Percentiles rank a stretch among this genome's conserved stretches.
Evolutionary conservation across 2,113 vertebrate genomes (phyloP).

Genomic region (Patagioenas fasciata): DNA sequence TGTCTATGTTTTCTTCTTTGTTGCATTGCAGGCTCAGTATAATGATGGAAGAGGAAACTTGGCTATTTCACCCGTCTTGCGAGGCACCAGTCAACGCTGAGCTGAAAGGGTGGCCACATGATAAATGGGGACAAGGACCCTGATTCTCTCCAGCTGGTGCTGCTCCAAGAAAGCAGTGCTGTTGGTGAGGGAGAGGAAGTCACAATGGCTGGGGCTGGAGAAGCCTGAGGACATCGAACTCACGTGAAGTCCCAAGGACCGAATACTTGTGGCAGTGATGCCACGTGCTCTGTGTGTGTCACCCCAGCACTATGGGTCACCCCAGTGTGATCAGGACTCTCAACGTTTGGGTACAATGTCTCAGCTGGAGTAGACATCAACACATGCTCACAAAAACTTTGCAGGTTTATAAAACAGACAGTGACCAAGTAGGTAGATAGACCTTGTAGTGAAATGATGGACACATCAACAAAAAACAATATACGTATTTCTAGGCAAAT

Average conservation of each 20-base stretch:
- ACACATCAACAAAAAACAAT: not conserved
- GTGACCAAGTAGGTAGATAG: fast-evolving
- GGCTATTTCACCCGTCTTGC: not conserved
- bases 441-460: not conserved
- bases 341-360: not conserved
- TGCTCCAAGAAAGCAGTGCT: not conserved
- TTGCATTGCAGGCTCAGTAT: not conserved
- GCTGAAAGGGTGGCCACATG: not conserved
- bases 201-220: not conserved
- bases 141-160: not conserved
- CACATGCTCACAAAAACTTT: not conserved
- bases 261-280: not conserved
- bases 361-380: not conserved
- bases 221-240: fast-evolving
- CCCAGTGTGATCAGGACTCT: fast-evolving
- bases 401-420: not conserved
- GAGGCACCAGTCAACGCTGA: not conserved
- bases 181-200: not conserved
- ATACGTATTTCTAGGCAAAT: not conserved
- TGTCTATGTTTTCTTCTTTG: not conserved
- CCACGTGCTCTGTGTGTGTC: not conserved
- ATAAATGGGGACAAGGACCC: not conserved
- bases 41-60: not conserved
- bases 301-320: not conserved
- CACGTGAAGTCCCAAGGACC: fast-evolving